These are phyloP conservation scores for Gobiocypris rarus DNA, from an alignment of 2,113 vertebrate species.

Conservation along the genomic window DNA sequence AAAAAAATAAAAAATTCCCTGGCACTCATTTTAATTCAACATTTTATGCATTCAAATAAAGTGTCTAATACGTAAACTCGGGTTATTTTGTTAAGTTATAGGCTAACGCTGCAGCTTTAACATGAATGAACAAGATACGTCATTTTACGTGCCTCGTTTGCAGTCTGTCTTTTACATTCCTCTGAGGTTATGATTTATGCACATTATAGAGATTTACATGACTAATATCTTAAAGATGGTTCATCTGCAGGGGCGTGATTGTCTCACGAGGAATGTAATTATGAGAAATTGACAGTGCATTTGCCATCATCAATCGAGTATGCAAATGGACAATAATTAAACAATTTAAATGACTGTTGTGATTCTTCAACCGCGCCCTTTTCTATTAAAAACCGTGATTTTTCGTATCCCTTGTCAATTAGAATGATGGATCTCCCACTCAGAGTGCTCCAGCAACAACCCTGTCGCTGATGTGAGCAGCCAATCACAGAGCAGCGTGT, in stretches of 20 bases:
- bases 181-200: not conserved
- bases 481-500: slow-evolving; percentile 65
- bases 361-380: slow-evolving; percentile 15
- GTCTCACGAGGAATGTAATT: not conserved
- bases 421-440: slow-evolving; percentile 45
- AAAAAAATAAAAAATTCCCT: not conserved
- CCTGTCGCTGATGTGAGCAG: slow-evolving; percentile 59
- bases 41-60: not conserved
- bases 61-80: not conserved
- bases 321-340: not conserved
- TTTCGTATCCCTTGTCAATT: slow-evolving; percentile 34
- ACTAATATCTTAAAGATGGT: not conserved
- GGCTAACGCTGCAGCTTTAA: slow-evolving; percentile 43
- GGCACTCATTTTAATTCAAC: not conserved
- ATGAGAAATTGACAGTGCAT: not conserved
- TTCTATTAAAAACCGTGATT: slow-evolving; percentile 28
- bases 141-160: slow-evolving; percentile 62
- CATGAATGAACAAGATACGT: slow-evolving; percentile 71
- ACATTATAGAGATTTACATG: not conserved
- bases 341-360: not conserved
- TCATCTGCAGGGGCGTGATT: not conserved
- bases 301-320: not conserved
- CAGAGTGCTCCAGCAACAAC: slow-evolving; percentile 69
- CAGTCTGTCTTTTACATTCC: not conserved
- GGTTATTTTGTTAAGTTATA: not conserved